Conservation (phyloP, 92 coral and sea anemone genomes). For the Siderastrea siderea region DNA sequence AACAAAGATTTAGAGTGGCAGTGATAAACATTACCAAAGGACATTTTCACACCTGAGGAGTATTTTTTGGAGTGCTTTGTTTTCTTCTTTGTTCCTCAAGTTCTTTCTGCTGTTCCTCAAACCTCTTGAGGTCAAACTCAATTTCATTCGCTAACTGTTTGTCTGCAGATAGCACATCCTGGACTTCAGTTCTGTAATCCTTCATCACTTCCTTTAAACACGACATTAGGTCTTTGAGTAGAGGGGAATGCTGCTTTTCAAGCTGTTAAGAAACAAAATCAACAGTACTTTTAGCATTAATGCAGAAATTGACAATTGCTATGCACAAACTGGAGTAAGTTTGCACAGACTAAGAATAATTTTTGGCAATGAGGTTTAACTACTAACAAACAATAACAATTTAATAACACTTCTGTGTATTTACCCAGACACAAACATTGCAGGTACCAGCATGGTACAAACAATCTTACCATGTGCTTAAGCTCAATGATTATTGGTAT, state of each 20-base stretch:
- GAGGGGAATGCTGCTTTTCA: constrained; percentile 93
- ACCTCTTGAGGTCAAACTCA: constrained; percentile 97
- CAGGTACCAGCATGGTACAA: neutral
- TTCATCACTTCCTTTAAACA: constrained; percentile 98
- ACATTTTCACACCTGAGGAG: constrained; percentile 41
- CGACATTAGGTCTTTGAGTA: constrained; percentile 88
- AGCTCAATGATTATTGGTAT: constrained; percentile 96
- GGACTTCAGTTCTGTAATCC: constrained; percentile 96
- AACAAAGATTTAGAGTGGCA: no score
- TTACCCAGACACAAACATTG: no score
- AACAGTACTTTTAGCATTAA: neutral
- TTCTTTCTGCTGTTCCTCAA: constrained; percentile 97
- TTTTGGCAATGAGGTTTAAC: no score
- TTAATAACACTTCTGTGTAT: no score
- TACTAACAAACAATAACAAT: no score
- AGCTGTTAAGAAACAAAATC: constrained; percentile 62
- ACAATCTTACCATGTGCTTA: constrained; percentile 90
- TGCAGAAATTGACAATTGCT: no score
- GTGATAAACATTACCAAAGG: no score
- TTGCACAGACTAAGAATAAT: no score
- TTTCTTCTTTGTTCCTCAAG: constrained; percentile 74
- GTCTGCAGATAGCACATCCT: constrained; percentile 97
- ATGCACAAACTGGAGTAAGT: no score
- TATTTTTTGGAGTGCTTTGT: constrained; percentile 52
- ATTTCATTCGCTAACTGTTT: constrained; percentile 97